A percentile compares a stretch with the other conserved stretches of the same genome.
Evolutionary conservation across 1,140 invertebrate genomes (phyloP).

Genomic region (Alviniconcha marisindica): DNA sequence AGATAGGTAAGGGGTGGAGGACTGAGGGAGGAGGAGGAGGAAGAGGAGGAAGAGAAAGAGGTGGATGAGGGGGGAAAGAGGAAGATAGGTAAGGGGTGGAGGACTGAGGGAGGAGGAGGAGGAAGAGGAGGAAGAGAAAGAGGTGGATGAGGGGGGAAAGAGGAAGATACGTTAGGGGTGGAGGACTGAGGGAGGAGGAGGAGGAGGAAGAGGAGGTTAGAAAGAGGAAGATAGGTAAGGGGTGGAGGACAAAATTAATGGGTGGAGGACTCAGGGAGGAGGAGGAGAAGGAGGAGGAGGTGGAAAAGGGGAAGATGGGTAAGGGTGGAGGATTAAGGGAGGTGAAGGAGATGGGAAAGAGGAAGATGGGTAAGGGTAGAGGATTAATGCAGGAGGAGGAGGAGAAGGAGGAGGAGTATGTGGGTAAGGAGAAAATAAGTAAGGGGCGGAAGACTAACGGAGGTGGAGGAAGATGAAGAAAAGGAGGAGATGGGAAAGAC

Average conservation of each 20-base stretch:
- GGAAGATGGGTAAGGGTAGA: background rate
- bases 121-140: background rate
- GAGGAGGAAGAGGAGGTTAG: too few relatives aligned
- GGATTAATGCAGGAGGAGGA: background rate
- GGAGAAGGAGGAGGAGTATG: background rate
- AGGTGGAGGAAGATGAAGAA: too few relatives aligned
- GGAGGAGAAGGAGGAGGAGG: constrained; percentile 16
- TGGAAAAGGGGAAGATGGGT: background rate
- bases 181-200: background rate
- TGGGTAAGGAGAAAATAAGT: background rate
- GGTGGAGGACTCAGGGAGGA: background rate
- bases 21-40: too few relatives aligned
- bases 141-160: background rate
- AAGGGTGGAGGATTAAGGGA: too few relatives aligned
- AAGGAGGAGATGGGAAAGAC: background rate
- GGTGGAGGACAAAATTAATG: background rate
- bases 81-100: background rate
- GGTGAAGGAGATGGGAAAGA: background rate
- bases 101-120: background rate
- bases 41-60: background rate
- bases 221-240: too few relatives aligned
- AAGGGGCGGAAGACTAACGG: background rate
- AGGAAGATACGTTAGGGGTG: too few relatives aligned
- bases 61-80: background rate
- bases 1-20: too few relatives aligned